Conservation (phyloP, 1,140 invertebrate genomes). For the Glomeris maerens region DNA sequence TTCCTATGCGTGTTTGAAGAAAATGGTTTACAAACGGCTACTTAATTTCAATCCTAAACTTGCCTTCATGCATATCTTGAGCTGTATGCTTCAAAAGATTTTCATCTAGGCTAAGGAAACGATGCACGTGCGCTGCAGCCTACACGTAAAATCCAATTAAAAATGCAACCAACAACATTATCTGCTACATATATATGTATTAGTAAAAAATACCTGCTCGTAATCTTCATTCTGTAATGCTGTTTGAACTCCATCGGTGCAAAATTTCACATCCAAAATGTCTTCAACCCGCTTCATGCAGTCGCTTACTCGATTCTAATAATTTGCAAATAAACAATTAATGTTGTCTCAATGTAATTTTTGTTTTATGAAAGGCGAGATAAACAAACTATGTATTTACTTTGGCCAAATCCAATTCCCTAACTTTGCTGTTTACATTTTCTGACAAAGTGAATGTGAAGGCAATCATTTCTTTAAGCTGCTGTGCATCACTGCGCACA, state of each 20-base stretch:
- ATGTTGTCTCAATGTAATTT: slow-evolving; percentile 1
- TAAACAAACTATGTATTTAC: slow-evolving; percentile 38
- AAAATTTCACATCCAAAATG: slow-evolving; percentile 85
- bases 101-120: slow-evolving; percentile 91
- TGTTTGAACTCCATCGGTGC: slow-evolving; percentile 84
- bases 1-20: slow-evolving; percentile 48
- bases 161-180: not conserved
- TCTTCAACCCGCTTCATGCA: slow-evolving; percentile 92
- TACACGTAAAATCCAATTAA: slow-evolving; percentile 32
- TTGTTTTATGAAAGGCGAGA: not conserved
- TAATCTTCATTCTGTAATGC: slow-evolving; percentile 68
- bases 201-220: slow-evolving; percentile 6
- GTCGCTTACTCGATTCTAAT: slow-evolving; percentile 75
- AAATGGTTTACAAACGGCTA: slow-evolving; percentile 9
- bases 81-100: slow-evolving; percentile 63
- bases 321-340: slow-evolving; percentile 4
- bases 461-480: slow-evolving; percentile 66
- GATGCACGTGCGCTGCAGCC: slow-evolving; percentile 85
- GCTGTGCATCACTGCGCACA: slow-evolving; percentile 52
- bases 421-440: slow-evolving; percentile 90
- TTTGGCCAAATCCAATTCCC: slow-evolving; percentile 81
- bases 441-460: slow-evolving; percentile 77
- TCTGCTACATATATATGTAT: not conserved
- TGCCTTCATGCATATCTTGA: slow-evolving; percentile 51
- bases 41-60: not conserved